These are phyloP conservation scores for Drosophila macrospina DNA, from an alignment of 2,888 invertebrate genomes.

Conservation along the genomic window DNA sequence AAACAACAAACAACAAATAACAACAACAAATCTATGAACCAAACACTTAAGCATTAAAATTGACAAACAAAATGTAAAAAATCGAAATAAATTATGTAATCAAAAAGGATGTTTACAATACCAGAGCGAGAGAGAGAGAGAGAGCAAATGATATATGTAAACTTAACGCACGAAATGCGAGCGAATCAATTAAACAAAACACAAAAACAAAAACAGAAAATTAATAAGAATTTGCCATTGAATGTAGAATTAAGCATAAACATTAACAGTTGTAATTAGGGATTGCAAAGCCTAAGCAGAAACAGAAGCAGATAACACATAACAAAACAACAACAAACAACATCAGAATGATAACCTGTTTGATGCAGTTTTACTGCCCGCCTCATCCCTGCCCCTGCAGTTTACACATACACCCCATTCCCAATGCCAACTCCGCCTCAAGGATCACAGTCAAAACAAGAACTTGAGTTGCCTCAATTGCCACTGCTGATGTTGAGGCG, in stretches of 20 bases:
- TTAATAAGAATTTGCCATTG: constrained; percentile 16
- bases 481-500: constrained; percentile 1
- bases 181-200: constrained; percentile 33
- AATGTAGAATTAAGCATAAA: constrained; percentile 16
- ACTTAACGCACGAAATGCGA: constrained; percentile 37
- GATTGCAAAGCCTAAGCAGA: constrained; percentile 11
- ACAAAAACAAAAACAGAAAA: constrained; percentile 9
- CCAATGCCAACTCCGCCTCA: not conserved
- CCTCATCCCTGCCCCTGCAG: constrained; percentile 8
- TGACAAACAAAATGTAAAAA: constrained; percentile 10
- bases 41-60: too few relatives aligned
- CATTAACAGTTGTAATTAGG: constrained; percentile 10
- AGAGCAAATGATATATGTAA: constrained; percentile 12
- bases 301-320: not conserved
- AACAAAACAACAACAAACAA: not conserved
- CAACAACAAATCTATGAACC: constrained; percentile 33
- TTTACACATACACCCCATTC: constrained; percentile 8
- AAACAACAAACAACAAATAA: constrained; percentile 11
- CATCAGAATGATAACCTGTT: constrained; percentile 10
- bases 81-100: constrained; percentile 34
- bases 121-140: too few relatives aligned
- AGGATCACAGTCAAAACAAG: not conserved
- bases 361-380: constrained; percentile 4
- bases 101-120: constrained; percentile 36
- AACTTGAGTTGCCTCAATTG: too few relatives aligned